A percentile compares a stretch with the other conserved stretches of the same genome.
Evolutionary conservation across 2,797 vertebrate genomes (phyloP).

Genomic region (Gymnodraco acuticeps): DNA sequence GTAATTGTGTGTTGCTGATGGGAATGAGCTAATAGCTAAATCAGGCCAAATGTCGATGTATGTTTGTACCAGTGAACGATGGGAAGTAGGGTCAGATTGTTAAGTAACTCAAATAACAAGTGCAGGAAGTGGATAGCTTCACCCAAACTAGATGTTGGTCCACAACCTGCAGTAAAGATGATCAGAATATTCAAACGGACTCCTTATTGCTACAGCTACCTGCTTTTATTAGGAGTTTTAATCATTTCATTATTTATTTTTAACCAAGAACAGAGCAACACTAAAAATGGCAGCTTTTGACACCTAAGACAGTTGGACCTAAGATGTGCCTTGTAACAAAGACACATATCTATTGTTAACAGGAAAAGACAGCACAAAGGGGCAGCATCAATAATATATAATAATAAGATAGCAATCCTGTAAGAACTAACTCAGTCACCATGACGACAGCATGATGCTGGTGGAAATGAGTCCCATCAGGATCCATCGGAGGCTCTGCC

Average conservation of each 20-base stretch:
- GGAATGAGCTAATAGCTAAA: no score
- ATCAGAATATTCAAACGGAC: background rate
- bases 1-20: no score
- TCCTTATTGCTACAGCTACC: background rate
- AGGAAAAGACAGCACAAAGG: no score
- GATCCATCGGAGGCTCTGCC: no score
- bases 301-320: no score
- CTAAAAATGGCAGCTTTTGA: background rate
- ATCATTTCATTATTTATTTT: background rate
- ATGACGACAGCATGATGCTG: no score
- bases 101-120: background rate
- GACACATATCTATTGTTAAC: no score
- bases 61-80: conserved; percentile 1
- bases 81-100: background rate
- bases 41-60: background rate
- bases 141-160: background rate
- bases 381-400: no score
- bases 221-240: background rate
- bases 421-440: no score
- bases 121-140: background rate
- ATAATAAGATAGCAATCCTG: no score
- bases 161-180: background rate
- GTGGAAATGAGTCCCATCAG: no score
- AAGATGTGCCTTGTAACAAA: no score
- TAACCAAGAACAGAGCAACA: background rate